A percentile compares a stretch with the other conserved stretches of the same genome.
Evolutionary conservation across 2,888 invertebrate species (phyloP).

Genomic region (Thereva nobilitata): DNA sequence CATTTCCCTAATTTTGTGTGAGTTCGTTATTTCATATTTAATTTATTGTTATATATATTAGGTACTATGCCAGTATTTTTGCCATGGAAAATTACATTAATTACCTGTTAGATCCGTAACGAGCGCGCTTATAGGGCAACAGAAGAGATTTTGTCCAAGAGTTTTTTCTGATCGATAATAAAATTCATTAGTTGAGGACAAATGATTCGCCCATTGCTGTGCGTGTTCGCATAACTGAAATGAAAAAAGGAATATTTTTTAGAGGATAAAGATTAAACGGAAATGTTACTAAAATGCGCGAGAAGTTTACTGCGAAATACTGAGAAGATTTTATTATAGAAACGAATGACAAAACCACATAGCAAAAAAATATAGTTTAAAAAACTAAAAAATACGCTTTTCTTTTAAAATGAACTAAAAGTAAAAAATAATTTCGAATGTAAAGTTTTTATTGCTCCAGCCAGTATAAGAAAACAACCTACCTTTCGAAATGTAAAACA

Average conservation of each 20-base stretch:
- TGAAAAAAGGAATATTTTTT: constrained; percentile 5
- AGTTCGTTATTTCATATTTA: no score
- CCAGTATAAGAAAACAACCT: no score
- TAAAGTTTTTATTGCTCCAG: no score
- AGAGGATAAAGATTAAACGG: no score
- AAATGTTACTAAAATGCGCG: no score
- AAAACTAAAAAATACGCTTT: no score
- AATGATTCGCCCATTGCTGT: constrained; percentile 86
- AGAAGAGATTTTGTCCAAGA: constrained; percentile 80
- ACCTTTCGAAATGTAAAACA: no score
- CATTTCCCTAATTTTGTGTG: no score
- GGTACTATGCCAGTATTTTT: background rate
- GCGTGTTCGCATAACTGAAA: constrained; percentile 74
- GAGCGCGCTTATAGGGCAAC: constrained; percentile 69
- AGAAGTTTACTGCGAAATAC: background rate
- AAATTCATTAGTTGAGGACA: constrained; percentile 80
- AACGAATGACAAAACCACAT: no score
- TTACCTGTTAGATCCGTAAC: constrained; percentile 72
- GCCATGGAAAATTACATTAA: background rate
- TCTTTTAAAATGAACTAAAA: no score
- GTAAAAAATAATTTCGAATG: no score
- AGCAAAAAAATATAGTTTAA: no score
- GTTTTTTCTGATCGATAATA: constrained; percentile 76
- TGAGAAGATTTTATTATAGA: background rate
- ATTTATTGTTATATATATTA: background rate